phyloP scores from a whole-genome alignment of 2,888 invertebrate genomes.

The Halocaridina rubra region DNA sequence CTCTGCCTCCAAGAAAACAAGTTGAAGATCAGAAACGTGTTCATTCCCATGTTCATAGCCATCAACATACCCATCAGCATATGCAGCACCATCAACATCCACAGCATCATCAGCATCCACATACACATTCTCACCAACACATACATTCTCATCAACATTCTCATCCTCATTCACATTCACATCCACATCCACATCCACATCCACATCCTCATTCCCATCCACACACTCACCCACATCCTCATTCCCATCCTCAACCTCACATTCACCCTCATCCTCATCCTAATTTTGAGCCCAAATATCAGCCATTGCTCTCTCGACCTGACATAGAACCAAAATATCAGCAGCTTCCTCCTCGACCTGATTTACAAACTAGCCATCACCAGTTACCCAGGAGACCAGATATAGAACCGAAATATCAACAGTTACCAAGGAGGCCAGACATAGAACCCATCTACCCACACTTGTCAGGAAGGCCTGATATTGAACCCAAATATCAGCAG shows the following conservation, averaged over 20 bases:
- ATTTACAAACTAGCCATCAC: background rate
- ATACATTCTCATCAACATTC: background rate
- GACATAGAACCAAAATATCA: constrained; percentile 30
- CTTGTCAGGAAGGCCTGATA: constrained; percentile 31
- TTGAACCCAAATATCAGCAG: constrained; percentile 39
- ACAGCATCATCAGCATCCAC: background rate
- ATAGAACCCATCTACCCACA: constrained; percentile 53
- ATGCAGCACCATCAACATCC: background rate
- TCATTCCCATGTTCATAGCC: too few relatives aligned
- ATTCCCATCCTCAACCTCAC: background rate
- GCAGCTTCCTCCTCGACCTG: background rate
- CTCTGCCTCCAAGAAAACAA: constrained; percentile 33
- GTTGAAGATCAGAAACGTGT: constrained; percentile 29
- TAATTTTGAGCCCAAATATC: constrained; percentile 16
- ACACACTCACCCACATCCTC: background rate
- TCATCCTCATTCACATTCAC: background rate
- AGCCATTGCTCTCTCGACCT: background rate
- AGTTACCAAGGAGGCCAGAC: constrained; percentile 45
- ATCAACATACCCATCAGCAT: background rate
- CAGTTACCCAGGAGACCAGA: constrained; percentile 32
- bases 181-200: background rate
- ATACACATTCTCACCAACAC: background rate
- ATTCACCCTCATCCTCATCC: background rate
- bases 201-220: background rate
- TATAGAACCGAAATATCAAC: constrained; percentile 49